Evolutionary conservation across 2,888 invertebrate genomes (phyloP), one percentile per base, ranked within the genome.

Genomic region (Agonum fuliginosum): DNA sequence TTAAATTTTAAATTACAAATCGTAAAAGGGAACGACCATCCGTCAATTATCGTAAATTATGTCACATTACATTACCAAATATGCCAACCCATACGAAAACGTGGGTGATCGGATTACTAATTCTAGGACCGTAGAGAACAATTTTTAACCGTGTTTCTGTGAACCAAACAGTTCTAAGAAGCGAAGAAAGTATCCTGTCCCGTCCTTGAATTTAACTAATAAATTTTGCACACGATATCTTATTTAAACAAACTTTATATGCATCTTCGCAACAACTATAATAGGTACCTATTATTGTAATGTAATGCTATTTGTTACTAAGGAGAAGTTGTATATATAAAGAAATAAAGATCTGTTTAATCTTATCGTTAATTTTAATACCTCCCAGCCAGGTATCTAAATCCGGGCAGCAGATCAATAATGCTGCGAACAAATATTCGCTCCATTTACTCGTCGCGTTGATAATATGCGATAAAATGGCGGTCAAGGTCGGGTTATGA

Each of bases 401-500:
- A 54, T 37, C 67, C 67, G 22, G 67, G 67, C 67, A 3, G 20
- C 54, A 22, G 22, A 70, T 70, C 70, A 10, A 70, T 70, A 70
- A 37, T 67, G 67, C 67, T 67, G 19, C 37, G 34, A 62, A 62
- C 34, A 27, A 58, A n/a, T 24, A 22, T 65, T 37, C 65, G 14
- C 20, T 54, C 6, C 8, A 51, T 19, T 30, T 30, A 30, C 14
- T 30, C 27, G 17, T 24, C 12, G 24, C 17, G 2, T 10, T 62
- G 73, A 73, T 73, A 62, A 73, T 34, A 1, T 37, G 6, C 20
- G 37, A 75, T 75, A 67, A 51, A 62, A 22, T 67, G 5, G 48
- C 34, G 67, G 67, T 75, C 75, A 75, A 67, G 75, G 75, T 3
- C 48, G 37, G 75, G 75, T 75, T 48, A 30, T 67, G 41, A 34